Base-by-base conservation (phyloP, 1,140 invertebrate species). In the Zeugodacus cucurbitae region DNA sequence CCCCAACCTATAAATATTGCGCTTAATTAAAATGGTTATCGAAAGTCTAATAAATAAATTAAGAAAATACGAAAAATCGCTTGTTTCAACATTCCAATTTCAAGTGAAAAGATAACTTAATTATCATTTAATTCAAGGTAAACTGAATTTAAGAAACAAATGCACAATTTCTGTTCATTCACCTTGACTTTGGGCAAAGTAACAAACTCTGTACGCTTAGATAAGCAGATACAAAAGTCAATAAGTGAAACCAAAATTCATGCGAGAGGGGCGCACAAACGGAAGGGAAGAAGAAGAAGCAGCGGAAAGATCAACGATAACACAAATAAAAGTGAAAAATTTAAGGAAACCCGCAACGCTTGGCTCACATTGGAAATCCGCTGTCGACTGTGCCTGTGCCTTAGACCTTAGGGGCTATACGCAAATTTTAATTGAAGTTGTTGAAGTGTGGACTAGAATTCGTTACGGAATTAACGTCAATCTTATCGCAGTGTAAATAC, bases 111-210 rank as follows among this genome's bases (percentile, higher is more conserved):
- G 48, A 54, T 54, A 54, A 54, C 3, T 54, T 17, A 54, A 54
- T 54, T 54, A 54, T 17, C 48, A 54, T 54, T 54, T 4, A 11
- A 20, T 54, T 54, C 48, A 54, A 54, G 48, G 48, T 54, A 54
- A 54, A 54, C 20, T 54, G 14, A 54, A 54, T 54, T 54, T 2
- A 54, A 62, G 58, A 62, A 62, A 17, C n/a, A 67, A 74, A 74
- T 34, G 26, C 0, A 67, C 14, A 67, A 67, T 17, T 67, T 67
- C 14, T 67, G 26, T 41, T n/a, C 20, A n/a, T 44, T 62, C 59
- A 62, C 86, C 86, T 87, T 87, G 86, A 87, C 86, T 87, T 87
- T 87, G 86, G n/a, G 0, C 34, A 64, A 34, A 87, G 86, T 87
- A 41, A 32, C 26, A 87, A 87, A 87, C 58, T 48, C 20, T 58